These are phyloP conservation scores for Malurus leucopterus DNA, from an alignment of 2,797 vertebrate genomes.

Conservation along the genomic window DNA sequence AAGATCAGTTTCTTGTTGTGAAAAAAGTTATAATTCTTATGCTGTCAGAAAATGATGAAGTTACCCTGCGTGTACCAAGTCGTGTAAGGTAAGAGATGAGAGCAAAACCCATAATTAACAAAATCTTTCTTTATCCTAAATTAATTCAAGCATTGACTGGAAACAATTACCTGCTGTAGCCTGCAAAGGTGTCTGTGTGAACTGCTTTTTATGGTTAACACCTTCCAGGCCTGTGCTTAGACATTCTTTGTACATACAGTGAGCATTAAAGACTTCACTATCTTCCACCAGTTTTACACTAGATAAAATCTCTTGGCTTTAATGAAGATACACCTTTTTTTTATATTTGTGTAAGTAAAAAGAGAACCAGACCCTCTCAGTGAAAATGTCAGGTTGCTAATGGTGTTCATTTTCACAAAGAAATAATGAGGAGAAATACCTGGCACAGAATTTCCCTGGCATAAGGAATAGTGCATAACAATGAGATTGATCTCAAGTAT, in stretches of 20 bases:
- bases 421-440: conserved; percentile 24
- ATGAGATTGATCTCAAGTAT: neutral
- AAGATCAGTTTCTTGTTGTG: neutral
- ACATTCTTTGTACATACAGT: neutral
- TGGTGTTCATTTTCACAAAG: neutral
- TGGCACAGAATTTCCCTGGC: neutral
- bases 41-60: neutral
- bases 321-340: neutral
- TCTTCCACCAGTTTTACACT: neutral
- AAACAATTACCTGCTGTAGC: neutral
- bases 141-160: neutral
- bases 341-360: neutral
- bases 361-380: neutral
- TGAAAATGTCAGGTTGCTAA: conserved; percentile 20
- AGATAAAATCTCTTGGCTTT: neutral
- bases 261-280: neutral
- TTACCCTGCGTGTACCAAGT: neutral
- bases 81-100: neutral
- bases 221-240: neutral
- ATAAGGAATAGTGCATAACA: neutral
- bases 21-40: neutral
- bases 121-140: neutral
- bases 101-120: neutral
- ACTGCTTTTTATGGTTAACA: neutral
- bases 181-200: neutral